Evolutionary conservation across 2,797 vertebrate species (phyloP), one percentile per base, ranked within the genome.

Genomic region (Galaxias olidus): DNA sequence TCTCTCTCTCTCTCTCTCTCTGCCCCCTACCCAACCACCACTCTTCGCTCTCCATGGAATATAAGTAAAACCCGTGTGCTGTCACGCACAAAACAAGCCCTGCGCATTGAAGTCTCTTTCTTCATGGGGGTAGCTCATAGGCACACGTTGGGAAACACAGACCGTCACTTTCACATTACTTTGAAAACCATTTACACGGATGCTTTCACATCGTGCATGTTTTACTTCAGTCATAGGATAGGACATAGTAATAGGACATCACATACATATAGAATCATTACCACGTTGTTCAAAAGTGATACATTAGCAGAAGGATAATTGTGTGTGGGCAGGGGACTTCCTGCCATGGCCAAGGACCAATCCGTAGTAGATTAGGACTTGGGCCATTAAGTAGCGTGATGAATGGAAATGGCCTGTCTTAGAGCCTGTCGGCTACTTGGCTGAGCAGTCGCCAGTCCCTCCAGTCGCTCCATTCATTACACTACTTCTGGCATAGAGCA

Each of bases 21-120:
- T 82, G 84, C 78, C 85, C 90, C 90, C 91, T 83, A 75, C 82
- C 86, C 65, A n/a, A n/a, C n/a, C n/a, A n/a, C n/a, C n/a, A n/a
- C n/a, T 90, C 90, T 94, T 91, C 85, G 90, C 90, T 93, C 91
- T 92, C 90, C 91, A 93, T 94, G 93, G 90, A 94, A 93, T 94
- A 94, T 92, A 94, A 95, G 91, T 91, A 92, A 92, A 92, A 91
- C 68, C 59, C 57, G 47, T 52, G 89, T 91, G 89, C 89, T 74
- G 57, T 62, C 7, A 45, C 57, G 86, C 89, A 89, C 88, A 77
- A 84, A 87, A 88, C 71, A 72, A 74, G 12, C 55, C 41, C 0
- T 47, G 14, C 17, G 19, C 14, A 42, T 13, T 71, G 19, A 46
- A 50, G 48, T 73, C 15, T 76, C 58, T 54, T 70, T 74, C 15